These are phyloP conservation scores for Mesochorus sp. DNA, from an alignment of 2,888 invertebrate genomes.

Conservation along the genomic window DNA sequence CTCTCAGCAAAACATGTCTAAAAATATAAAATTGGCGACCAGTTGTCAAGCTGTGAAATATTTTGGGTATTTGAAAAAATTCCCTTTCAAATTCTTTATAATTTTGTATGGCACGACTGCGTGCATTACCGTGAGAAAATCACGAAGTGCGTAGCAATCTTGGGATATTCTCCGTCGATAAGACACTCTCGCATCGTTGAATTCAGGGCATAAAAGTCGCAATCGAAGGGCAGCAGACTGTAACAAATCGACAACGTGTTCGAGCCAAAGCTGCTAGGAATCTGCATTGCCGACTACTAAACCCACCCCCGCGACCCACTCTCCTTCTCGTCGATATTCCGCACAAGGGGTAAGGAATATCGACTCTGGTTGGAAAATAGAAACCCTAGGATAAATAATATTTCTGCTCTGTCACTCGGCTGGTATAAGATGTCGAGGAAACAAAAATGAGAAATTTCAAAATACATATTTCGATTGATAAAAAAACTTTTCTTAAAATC, in stretches of 20 bases:
- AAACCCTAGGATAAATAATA: conserved; percentile 15
- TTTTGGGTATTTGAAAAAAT: neutral
- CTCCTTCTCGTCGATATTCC: neutral
- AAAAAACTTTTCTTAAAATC: too few relatives aligned
- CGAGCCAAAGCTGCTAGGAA: conserved; percentile 34
- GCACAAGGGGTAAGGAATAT: neutral
- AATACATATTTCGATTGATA: neutral
- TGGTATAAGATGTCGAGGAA: neutral
- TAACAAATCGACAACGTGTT: neutral
- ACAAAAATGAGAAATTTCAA: neutral
- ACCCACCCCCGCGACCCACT: neutral
- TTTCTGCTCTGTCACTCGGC: neutral
- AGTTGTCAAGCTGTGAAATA: too few relatives aligned
- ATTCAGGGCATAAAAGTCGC: neutral
- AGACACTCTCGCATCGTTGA: neutral
- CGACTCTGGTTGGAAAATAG: neutral
- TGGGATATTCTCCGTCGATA: conserved; percentile 35
- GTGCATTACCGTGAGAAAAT: conserved; percentile 17
- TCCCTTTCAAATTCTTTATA: neutral
- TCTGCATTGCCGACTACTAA: conserved; percentile 51
- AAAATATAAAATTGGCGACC: too few relatives aligned
- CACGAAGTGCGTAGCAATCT: neutral
- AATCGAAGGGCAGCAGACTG: neutral
- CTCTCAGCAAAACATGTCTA: too few relatives aligned
- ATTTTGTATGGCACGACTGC: neutral